Percentiles rank a stretch among this genome's conserved stretches.
Conservation (phyloP, 1,140 invertebrate species). For the Philopotamus ludificatus region DNA sequence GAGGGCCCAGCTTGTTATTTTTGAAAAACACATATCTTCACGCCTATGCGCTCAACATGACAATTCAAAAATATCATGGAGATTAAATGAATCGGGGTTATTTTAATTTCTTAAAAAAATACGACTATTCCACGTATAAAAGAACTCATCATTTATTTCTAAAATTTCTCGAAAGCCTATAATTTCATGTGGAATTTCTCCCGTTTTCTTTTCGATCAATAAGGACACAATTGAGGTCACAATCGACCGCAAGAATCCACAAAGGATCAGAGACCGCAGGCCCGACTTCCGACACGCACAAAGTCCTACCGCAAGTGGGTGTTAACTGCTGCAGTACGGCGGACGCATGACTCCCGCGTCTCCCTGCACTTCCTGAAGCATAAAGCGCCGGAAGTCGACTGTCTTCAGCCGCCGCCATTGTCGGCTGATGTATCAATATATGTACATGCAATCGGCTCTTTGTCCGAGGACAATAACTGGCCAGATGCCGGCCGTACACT, state of each 20-base stretch:
- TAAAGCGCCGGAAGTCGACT: conserved; percentile 1
- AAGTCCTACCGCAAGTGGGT: background rate
- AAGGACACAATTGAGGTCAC: too few relatives aligned
- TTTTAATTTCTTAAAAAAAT: too few relatives aligned
- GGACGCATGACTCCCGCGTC: background rate
- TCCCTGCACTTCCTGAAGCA: background rate
- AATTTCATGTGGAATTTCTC: too few relatives aligned
- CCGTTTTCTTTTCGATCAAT: too few relatives aligned
- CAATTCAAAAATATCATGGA: background rate
- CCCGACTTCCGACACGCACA: background rate
- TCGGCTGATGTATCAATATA: conserved; percentile 7
- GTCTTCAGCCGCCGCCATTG: background rate
- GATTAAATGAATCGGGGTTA: background rate
- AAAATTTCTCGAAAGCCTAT: too few relatives aligned
- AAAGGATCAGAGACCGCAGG: background rate
- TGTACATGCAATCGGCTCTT: background rate
- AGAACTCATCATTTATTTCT: too few relatives aligned
- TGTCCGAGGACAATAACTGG: background rate
- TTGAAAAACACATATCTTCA: background rate
- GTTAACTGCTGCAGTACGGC: background rate
- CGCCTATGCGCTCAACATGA: too few relatives aligned
- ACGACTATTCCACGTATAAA: too few relatives aligned
- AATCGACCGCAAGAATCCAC: background rate
- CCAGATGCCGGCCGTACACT: background rate
- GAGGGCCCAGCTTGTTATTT: background rate